Base-by-base conservation (phyloP, 2,888 invertebrate species). In the Macaria liturata region DNA sequence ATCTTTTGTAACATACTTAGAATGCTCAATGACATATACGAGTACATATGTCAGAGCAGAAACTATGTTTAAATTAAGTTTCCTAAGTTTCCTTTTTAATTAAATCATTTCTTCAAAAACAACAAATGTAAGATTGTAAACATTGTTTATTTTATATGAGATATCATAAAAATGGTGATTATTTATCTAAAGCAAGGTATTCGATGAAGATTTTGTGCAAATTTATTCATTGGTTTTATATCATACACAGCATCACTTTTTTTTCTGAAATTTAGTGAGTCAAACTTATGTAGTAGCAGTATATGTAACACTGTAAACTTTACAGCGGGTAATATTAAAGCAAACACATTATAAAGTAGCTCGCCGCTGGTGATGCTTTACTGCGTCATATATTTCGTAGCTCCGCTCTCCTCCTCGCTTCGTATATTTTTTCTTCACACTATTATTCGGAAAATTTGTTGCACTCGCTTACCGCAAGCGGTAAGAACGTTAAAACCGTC, bases 391-490 rank as follows among this genome's bases (percentile, higher is more conserved):
- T 71, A 76, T 77, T 71, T 72, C 39, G 5, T 60, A 69, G 68
- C 71, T 67, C 67, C 71, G 72, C 74, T 50, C 71, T 64, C 66
- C 69, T 65, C 69, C 71, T 70, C 67, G 67, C 73, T 62, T 62
- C 60, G 69, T 66, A 70, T 69, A 68, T 76, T 78, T 75, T 78
- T 80, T 75, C 71, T 69, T 72, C 66, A 8, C 76, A 80, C 75
- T 80, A 80, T 80, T 80, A 78, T 83, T 78, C 76, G 71, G 71
- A 77, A 82, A 84, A 85, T 83, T 82, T 82, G 78, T 83, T 80
- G 83, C 82, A 79, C 71, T 78, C 82, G 82, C 80, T 84, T 81
- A 83, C 82, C 80, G 78, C 82, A 80, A 81, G 78, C 81, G 78
- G 78, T 80, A 78, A 80, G 76, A 80, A 73, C 84, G 81, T 83